Evolutionary conservation across 2,797 vertebrate species (phyloP).

Genomic region (Pantherophis alleghaniensis): DNA sequence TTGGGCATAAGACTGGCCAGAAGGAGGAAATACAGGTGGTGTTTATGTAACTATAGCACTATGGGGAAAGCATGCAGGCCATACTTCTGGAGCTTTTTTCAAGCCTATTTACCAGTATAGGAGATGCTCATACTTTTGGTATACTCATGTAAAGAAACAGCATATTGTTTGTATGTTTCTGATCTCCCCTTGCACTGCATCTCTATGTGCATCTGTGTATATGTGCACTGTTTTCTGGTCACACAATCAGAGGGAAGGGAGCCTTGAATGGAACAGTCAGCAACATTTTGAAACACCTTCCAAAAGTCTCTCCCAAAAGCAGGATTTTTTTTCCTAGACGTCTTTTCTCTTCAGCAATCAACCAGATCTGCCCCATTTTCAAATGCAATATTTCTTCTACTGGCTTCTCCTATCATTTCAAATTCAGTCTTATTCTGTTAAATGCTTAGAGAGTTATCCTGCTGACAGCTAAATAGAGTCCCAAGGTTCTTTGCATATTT

Average conservation of each 20-base stretch:
- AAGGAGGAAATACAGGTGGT: neutral
- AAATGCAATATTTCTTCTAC: neutral
- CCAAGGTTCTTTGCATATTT: neutral
- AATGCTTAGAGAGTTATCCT: neutral
- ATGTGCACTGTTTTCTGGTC: neutral
- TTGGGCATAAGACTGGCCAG: neutral
- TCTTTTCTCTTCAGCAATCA: neutral
- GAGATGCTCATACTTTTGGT: neutral
- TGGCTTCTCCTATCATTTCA: neutral
- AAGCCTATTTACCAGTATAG: neutral
- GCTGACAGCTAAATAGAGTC: neutral
- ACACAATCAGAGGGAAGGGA: neutral
- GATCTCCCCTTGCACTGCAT: neutral
- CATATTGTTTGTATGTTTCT: neutral
- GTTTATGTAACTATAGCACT: neutral
- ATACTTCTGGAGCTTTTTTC: neutral
- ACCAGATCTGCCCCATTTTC: neutral
- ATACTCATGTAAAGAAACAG: neutral
- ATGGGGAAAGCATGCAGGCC: neutral
- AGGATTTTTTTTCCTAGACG: neutral
- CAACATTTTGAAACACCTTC: neutral
- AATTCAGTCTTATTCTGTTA: neutral
- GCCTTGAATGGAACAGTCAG: neutral
- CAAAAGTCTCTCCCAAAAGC: neutral
- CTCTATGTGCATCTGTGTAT: neutral